phyloP scores from a whole-genome alignment of 2,113 vertebrate genomes.

The Neotragus pygmaeus region DNA sequence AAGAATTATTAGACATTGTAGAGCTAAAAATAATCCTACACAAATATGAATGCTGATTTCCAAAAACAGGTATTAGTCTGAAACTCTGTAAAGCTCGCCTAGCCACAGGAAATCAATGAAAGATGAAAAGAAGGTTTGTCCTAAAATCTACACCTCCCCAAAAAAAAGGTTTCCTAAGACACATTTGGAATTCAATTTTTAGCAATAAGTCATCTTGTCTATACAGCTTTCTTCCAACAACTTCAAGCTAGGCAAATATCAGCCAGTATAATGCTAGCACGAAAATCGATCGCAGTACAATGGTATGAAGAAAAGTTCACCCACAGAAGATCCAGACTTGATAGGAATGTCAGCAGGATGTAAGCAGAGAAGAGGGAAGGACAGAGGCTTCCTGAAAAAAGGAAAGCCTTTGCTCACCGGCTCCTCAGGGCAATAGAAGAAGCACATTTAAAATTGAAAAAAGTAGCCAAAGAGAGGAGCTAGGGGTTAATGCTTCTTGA shows the following conservation, averaged over 20 bases:
- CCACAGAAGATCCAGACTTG: background rate
- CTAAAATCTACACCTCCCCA: background rate
- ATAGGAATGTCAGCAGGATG: background rate
- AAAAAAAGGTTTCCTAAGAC: background rate
- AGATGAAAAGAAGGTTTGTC: background rate
- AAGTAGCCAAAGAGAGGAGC: background rate
- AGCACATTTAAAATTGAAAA: constrained; percentile 6
- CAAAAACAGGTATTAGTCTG: constrained; percentile 1
- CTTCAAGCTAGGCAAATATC: background rate
- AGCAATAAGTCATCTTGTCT: constrained; percentile 34
- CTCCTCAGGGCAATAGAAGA: background rate
- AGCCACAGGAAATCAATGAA: background rate
- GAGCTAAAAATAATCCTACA: background rate
- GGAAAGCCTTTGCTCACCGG: background rate
- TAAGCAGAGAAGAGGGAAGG: background rate
- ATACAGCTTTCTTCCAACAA: constrained; percentile 12
- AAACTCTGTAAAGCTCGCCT: background rate
- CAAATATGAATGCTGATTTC: background rate
- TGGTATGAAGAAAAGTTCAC: constrained; percentile 27
- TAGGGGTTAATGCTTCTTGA: constrained; percentile 21
- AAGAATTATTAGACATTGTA: background rate
- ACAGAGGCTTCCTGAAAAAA: constrained; percentile 10
- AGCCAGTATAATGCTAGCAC: background rate
- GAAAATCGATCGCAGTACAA: constrained; percentile 13
- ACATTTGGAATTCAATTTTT: constrained; percentile 30